Conservation (phyloP, 2,113 vertebrate genomes). For the Edolisoma coerulescens region DNA sequence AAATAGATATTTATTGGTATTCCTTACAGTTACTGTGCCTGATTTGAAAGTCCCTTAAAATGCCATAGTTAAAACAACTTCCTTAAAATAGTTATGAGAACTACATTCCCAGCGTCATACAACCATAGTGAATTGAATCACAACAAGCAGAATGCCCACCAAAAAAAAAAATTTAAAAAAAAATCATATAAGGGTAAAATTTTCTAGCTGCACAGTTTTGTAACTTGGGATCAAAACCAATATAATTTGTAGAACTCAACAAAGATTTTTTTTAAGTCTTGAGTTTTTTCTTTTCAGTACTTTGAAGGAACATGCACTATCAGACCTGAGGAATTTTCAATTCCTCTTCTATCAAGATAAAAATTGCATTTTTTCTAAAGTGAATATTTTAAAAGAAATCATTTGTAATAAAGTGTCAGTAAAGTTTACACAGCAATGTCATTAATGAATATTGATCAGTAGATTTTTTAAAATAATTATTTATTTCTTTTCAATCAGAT, state of each 20-base stretch:
- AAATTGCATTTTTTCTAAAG: background rate
- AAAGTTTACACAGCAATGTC: background rate
- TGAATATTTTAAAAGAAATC: background rate
- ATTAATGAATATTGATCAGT: background rate
- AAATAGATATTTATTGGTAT: background rate
- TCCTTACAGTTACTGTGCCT: background rate
- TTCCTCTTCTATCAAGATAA: background rate
- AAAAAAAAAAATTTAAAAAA: background rate
- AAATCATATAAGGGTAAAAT: background rate
- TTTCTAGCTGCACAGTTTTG: background rate
- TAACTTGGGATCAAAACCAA: background rate
- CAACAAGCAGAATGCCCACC: accelerated
- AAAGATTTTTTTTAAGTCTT: background rate
- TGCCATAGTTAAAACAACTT: background rate
- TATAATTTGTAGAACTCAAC: background rate
- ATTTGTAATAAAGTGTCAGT: background rate
- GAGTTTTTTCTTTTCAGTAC: background rate
- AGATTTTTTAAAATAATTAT: background rate
- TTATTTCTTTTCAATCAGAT: background rate
- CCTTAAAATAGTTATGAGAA: background rate
- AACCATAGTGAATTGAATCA: background rate
- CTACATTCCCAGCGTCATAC: background rate
- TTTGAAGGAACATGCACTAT: background rate
- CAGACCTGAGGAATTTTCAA: background rate
- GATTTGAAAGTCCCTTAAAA: background rate